Evolutionary conservation across 1,140 invertebrate species (phyloP), one percentile per base, ranked within the genome.

Genomic region (Trachymyrmex cornetzi): DNA sequence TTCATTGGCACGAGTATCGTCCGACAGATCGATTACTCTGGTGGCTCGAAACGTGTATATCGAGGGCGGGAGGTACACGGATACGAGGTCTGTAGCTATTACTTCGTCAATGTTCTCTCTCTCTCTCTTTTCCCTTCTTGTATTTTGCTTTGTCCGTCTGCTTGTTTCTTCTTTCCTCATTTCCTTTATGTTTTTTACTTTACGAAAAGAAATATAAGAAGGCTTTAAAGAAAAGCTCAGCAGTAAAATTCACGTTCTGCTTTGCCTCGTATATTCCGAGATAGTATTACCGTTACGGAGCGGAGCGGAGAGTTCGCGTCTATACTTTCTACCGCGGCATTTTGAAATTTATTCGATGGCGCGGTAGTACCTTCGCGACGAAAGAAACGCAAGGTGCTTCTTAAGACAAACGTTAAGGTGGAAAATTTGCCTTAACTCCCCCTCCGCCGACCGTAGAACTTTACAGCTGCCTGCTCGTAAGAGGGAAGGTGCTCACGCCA

Each of bases 1-100:
- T 94, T 94, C 93, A 93, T 94, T 94, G 92, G 93, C 91, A 87
- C 90, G 69, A 86, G 82, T 85, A 88, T 88, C 88, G 82, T 77
- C 84, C 88, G 91, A 92, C 89, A 91, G 92, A 94, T 94, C 93
- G 93, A 93, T 94, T 90, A 92, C 92, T 91, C 86, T 80, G 57
- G 67, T 88, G 66, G 67, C 19, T 79, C 67, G 59, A 80, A 87
- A 87, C 72, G 61, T 30, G 79, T 86, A 82, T 86, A 86, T 86
- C 77, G 85, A 48, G 53, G 63, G 77, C 14, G 59, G 22, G 75
- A 81, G 71, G 85, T 81, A 80, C 75, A 86, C 77, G 84, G 38
- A 81, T 86, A 64, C 75, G 53, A 57, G 75, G 63, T 66, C 77
- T 59, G 77, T 69, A 50, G 77, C 85, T 86, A 86, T 86, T 86